Evolutionary conservation across 2,797 vertebrate species (phyloP).

Genomic region (Argya squamiceps): DNA sequence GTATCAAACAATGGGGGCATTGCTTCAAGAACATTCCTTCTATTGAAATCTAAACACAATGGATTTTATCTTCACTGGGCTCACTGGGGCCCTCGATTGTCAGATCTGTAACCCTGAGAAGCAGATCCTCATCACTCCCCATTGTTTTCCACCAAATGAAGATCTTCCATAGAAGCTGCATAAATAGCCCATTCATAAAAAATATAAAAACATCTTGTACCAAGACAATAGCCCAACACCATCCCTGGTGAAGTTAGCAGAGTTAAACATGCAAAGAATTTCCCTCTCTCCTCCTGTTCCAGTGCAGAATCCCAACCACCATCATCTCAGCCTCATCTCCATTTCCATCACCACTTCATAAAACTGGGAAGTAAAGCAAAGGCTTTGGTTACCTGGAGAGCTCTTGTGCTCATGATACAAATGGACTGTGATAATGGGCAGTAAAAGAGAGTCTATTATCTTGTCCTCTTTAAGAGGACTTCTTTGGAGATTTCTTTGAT

Average conservation of each 20-base stretch:
- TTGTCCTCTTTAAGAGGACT: neutral
- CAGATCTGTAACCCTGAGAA: neutral
- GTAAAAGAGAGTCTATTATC: neutral
- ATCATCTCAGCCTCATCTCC: neutral
- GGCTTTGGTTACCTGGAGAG: neutral
- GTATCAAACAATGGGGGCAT: neutral
- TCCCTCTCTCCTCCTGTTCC: neutral
- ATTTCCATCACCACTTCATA: neutral
- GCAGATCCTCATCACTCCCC: neutral
- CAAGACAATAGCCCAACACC: slow-evolving; percentile 23
- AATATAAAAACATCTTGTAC: neutral
- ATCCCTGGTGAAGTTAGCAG: neutral
- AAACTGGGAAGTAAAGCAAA: neutral
- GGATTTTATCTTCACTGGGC: neutral
- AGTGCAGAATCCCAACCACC: neutral
- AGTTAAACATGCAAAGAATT: slow-evolving; percentile 7
- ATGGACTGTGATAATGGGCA: neutral
- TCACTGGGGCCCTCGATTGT: neutral
- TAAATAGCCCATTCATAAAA: slow-evolving; percentile 31
- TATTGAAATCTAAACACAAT: slow-evolving; percentile 46
- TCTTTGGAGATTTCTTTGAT: neutral
- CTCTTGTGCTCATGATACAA: neutral
- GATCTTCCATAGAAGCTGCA: neutral
- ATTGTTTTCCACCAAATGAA: slow-evolving; percentile 26
- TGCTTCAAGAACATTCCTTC: neutral